Percentiles rank a stretch among this genome's conserved stretches.
Evolutionary conservation across 2,888 invertebrate species (phyloP).

Genomic region (Sarcophaga variegata): DNA sequence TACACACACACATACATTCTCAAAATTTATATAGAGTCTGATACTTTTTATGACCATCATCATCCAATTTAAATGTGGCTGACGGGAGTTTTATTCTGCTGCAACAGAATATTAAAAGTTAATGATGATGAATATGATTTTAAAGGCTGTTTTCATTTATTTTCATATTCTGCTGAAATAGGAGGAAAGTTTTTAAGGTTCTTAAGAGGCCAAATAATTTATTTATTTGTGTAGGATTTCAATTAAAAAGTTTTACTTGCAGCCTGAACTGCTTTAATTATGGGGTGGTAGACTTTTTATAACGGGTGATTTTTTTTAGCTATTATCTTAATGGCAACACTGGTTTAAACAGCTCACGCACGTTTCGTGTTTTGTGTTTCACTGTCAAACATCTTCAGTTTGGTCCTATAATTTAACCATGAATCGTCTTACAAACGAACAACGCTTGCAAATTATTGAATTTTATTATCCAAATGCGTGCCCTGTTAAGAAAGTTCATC

Average conservation of each 20-base stretch:
- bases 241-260: not conserved
- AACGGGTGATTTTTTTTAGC: no score
- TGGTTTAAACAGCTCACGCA: no score
- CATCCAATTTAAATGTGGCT: slow-evolving; percentile 39
- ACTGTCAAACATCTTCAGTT: no score
- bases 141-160: not conserved
- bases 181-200: not conserved
- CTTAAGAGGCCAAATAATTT: not conserved
- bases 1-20: not conserved
- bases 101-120: not conserved
- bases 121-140: not conserved
- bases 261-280: not conserved
- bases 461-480: no score
- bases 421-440: no score
- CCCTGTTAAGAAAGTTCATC: no score
- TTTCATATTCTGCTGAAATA: no score
- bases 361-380: no score
- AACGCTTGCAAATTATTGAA: no score
- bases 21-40: not conserved
- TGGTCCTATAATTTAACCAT: no score
- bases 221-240: not conserved
- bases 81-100: not conserved
- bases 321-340: no score
- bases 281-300: no score
- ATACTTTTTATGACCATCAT: slow-evolving; percentile 33